Percentiles rank a stretch among this genome's conserved stretches.
phyloP scores from a whole-genome alignment of 1,140 invertebrate genomes.

The Tetraneura akinire region DNA sequence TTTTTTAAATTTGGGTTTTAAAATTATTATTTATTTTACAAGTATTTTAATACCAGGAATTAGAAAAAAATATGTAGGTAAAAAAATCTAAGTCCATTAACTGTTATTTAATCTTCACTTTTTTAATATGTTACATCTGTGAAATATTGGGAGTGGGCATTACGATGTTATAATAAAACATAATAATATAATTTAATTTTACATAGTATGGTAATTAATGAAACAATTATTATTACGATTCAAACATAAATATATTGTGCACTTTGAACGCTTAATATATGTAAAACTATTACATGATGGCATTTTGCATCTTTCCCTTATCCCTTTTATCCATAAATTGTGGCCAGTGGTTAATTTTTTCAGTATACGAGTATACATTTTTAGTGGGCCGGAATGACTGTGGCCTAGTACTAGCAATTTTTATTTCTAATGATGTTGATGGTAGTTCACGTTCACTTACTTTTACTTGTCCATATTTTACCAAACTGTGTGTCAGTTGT shows the following conservation, averaged over 20 bases:
- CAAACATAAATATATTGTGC: conserved; percentile 49
- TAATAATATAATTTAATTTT: conserved; percentile 11
- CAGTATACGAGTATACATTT: conserved; percentile 52
- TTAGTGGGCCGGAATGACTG: conserved; percentile 25
- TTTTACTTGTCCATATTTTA: not conserved
- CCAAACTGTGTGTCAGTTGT: not conserved
- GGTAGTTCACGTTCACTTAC: conserved; percentile 2
- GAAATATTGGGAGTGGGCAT: conserved; percentile 8
- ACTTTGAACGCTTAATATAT: conserved; percentile 50
- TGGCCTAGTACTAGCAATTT: conserved; percentile 10
- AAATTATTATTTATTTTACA: too few species aligned
- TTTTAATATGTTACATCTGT: not conserved
- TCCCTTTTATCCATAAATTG: conserved; percentile 53
- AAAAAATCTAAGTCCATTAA: conserved; percentile 10
- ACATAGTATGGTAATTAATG: conserved; percentile 1
- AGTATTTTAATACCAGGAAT: conserved; percentile 18
- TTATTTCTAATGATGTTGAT: not conserved
- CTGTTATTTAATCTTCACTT: conserved; percentile 11
- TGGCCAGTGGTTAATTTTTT: conserved; percentile 54
- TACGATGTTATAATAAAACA: too few species aligned
- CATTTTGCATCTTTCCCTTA: conserved; percentile 53
- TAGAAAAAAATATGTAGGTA: conserved; percentile 25
- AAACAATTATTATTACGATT: conserved; percentile 44
- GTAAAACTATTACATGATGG: conserved; percentile 53
- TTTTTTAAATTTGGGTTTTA: too few species aligned